These are phyloP conservation scores for Notechis scutatus DNA, from an alignment of 2,113 vertebrate species.

Conservation along the genomic window DNA sequence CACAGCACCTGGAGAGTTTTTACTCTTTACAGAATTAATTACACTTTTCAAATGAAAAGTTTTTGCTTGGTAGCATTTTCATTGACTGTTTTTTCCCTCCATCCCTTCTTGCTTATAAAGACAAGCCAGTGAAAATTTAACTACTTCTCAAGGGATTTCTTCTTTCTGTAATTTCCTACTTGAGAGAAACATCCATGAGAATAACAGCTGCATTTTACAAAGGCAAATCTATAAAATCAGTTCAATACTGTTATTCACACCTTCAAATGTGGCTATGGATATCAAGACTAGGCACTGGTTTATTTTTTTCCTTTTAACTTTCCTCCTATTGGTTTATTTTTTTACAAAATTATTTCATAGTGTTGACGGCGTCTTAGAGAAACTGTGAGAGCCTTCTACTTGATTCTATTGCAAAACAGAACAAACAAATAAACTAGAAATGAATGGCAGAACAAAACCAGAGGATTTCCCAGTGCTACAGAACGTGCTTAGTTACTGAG, in stretches of 20 bases:
- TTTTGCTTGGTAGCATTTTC: conserved; percentile 65
- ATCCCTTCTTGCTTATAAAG: conserved; percentile 59
- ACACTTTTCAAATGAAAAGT: conserved; percentile 59
- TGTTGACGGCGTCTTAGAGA: not conserved
- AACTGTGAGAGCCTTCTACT: not conserved
- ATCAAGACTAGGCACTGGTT: not conserved
- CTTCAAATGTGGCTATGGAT: conserved; percentile 51
- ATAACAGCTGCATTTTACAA: conserved; percentile 27
- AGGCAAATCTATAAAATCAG: conserved; percentile 31
- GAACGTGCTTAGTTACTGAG: not conserved
- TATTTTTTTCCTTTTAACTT: not conserved
- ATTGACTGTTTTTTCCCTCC: conserved; percentile 52
- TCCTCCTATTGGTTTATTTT: not conserved
- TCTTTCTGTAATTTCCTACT: conserved; percentile 45
- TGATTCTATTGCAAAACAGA: not conserved
- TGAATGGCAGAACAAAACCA: not conserved
- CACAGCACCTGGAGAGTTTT: conserved; percentile 36
- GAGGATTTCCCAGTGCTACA: not conserved
- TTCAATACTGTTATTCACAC: conserved; percentile 46
- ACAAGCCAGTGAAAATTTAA: conserved; percentile 64
- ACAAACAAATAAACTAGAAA: not conserved
- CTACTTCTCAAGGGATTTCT: conserved; percentile 47
- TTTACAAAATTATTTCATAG: conserved; percentile 26
- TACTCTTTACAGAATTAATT: conserved; percentile 54
- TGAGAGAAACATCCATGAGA: conserved; percentile 60